These are phyloP conservation scores for Heterotis niloticus DNA, from an alignment of 2,113 vertebrate species.

Conservation along the genomic window DNA sequence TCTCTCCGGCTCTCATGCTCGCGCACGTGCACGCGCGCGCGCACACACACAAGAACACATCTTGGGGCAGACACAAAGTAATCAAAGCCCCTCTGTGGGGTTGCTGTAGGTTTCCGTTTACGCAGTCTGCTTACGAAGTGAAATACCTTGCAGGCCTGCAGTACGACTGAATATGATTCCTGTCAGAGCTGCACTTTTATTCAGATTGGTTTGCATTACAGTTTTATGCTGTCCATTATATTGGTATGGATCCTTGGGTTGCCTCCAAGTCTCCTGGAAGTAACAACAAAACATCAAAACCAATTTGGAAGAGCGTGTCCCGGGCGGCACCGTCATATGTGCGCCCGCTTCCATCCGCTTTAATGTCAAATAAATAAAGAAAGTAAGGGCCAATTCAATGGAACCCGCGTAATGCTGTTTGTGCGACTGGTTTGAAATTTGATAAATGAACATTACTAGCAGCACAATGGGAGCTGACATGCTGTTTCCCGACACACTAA, in stretches of 20 bases:
- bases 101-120: background rate
- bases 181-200: constrained; percentile 30
- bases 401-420: constrained; percentile 30
- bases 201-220: constrained; percentile 33
- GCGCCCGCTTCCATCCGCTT: constrained; percentile 26
- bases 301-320: constrained; percentile 33
- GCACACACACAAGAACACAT: background rate
- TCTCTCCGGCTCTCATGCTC: background rate
- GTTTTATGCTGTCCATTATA: constrained; percentile 30
- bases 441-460: constrained; percentile 25
- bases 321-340: constrained; percentile 24
- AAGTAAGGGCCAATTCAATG: constrained; percentile 2
- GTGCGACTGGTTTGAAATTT: constrained; percentile 28
- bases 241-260: constrained; percentile 40
- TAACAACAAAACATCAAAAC: constrained; percentile 35
- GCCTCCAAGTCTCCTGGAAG: constrained; percentile 33
- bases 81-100: background rate
- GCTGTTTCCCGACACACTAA: constrained; percentile 21
- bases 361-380: constrained; percentile 34
- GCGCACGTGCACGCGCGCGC: too few relatives aligned
- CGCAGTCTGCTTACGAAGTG: constrained; percentile 25
- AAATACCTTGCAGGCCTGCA: constrained; percentile 26
- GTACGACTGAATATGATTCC: background rate
- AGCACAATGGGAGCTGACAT: constrained; percentile 32
- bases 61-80: background rate